Evolutionary conservation across 2,113 vertebrate genomes (phyloP), one percentile per base, ranked within the genome.

Genomic region (Spermophilus dauricus): DNA sequence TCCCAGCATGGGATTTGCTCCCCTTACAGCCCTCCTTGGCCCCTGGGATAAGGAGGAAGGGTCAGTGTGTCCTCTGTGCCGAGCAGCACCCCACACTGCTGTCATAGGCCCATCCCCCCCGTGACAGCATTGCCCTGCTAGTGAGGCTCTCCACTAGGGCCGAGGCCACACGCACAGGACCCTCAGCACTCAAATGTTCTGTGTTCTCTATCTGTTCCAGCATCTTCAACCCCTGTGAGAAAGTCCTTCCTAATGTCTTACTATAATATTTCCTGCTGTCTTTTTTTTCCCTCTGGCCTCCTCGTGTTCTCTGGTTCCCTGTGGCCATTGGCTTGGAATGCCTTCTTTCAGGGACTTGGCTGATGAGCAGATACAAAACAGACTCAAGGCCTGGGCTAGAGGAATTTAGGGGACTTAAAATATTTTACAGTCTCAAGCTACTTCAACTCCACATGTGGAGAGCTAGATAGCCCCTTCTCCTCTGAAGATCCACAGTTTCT

Each of bases 351-450:
- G 42, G 58, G 32, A 93, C 80, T n/a, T 78, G 14, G 8, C 73
- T 88, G 45, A 61, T 75, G 56, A 85, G 45, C 42, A 87, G 77
- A 87, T 48, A 77, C 42, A 72, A 91, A 77, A 76, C n/a, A 93
- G 81, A 86, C 32, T 83, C 39, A 77, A 83, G 30, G 45, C 42
- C 65, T 95, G 77, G 42, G 4, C 18, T 88, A 86, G 51, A 92
- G 58, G 61, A 53, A 85, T 48, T 95, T 73, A 26, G 61, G 81
- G 94, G 61, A 73, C 48, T 51, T 89, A 17, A 42, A 69, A 70
- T 16, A 20, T 32, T 85, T 51, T 95, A 87, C 18, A 0, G 42
- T 48, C 28, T 39, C n/a, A 39, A 69, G 42, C 37, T 37, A 4
- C 24, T 78, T 80, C 39, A 2, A 22, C 76, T 45, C 75, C 24